A percentile compares a stretch with the other conserved stretches of the same genome.
These are phyloP conservation scores for Todiramphus saurophagus DNA, from an alignment of 2,113 vertebrate genomes.

Conservation along the genomic window DNA sequence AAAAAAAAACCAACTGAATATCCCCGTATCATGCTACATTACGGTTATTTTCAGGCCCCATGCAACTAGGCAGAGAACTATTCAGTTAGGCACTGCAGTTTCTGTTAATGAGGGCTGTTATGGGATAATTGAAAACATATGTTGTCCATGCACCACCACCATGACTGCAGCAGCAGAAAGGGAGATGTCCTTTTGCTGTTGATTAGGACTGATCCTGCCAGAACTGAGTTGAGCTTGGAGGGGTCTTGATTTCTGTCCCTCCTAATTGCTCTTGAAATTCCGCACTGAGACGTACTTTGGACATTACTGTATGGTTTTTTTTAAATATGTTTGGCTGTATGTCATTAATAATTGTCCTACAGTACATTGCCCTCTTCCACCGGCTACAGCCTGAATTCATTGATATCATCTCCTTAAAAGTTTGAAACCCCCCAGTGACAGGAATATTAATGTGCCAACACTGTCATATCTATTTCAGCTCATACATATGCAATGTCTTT, in stretches of 20 bases:
- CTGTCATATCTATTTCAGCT: constrained; percentile 99
- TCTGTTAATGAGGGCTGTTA: constrained; percentile 66
- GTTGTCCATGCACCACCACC: constrained; percentile 47
- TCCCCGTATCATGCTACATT: background rate
- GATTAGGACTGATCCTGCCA: constrained; percentile 27
- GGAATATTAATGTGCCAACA: constrained; percentile 99
- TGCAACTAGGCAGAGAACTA: constrained; percentile 17
- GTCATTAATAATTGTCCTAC: constrained; percentile 84
- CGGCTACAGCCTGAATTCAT: constrained; percentile 92
- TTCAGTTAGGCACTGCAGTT: constrained; percentile 28
- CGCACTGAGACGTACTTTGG: background rate
- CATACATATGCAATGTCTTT: constrained; percentile 99
- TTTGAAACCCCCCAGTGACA: constrained; percentile 99
- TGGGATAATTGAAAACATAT: constrained; percentile 69
- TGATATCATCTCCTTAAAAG: constrained; percentile 97
- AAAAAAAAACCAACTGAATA: background rate
- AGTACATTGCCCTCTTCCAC: constrained; percentile 86
- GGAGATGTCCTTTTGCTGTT: constrained; percentile 24
- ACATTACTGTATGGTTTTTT: background rate
- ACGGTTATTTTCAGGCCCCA: constrained; percentile 4
- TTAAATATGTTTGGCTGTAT: constrained; percentile 82
- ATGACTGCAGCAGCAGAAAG: constrained; percentile 60
- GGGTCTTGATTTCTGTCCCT: constrained; percentile 41
- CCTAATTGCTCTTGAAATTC: constrained; percentile 64
- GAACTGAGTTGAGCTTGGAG: constrained; percentile 18